A percentile compares a stretch with the other conserved stretches of the same genome.
phyloP scores from a whole-genome alignment of 2,113 vertebrate species.

The Pycnonotus jocosus region DNA sequence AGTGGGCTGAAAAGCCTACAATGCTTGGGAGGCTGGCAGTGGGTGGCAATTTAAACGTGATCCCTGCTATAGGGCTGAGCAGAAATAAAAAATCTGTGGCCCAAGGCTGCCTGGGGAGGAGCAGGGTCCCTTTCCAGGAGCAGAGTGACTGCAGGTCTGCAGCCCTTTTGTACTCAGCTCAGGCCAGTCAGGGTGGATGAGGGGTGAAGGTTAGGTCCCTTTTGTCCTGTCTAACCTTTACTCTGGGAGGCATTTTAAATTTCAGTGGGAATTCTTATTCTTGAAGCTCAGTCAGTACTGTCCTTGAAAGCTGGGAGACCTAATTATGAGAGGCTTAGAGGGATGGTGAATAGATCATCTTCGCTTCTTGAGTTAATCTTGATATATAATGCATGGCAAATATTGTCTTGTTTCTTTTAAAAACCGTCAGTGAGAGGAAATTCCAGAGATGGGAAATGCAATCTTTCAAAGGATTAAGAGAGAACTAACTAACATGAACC shows the following conservation, averaged over 20 bases:
- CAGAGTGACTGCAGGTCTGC: not conserved
- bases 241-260: not conserved
- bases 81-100: not conserved
- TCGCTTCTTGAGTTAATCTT: slow-evolving; percentile 52
- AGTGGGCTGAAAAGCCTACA: not conserved
- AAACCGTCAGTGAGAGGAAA: slow-evolving; percentile 27
- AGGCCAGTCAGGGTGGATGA: not conserved
- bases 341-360: slow-evolving; percentile 50
- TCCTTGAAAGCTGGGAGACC: slow-evolving; percentile 49
- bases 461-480: slow-evolving; percentile 69
- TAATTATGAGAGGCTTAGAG: slow-evolving; percentile 59
- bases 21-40: not conserved
- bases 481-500: slow-evolving; percentile 68
- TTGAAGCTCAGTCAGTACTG: not conserved
- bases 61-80: not conserved
- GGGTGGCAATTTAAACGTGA: not conserved
- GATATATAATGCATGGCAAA: slow-evolving; percentile 58
- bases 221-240: not conserved
- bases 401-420: slow-evolving; percentile 62
- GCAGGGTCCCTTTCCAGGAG: not conserved
- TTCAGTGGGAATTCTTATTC: not conserved
- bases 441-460: slow-evolving; percentile 36
- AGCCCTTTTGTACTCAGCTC: not conserved
- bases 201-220: not conserved
- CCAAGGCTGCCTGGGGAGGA: not conserved